Conservation (phyloP, 2,888 invertebrate genomes). For the Pollenia griseotomentosa region DNA sequence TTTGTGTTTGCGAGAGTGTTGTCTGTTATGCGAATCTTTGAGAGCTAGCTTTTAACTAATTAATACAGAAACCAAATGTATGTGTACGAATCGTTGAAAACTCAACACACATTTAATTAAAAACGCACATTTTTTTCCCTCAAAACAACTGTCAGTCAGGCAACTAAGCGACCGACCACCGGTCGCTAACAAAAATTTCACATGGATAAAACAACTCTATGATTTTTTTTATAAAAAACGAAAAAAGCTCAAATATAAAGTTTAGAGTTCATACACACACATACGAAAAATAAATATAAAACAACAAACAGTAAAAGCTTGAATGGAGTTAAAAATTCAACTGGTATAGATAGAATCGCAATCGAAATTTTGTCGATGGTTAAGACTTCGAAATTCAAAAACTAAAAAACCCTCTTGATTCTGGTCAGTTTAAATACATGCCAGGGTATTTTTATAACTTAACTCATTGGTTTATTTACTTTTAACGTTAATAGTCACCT, state of each 20-base stretch:
- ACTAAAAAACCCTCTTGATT: no score
- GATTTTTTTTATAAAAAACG: slow-evolving; percentile 18
- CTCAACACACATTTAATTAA: slow-evolving; percentile 66
- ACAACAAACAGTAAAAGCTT: slow-evolving; percentile 7
- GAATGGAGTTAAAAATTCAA: no score
- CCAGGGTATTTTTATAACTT: no score
- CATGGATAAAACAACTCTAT: slow-evolving; percentile 30
- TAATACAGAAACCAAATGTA: slow-evolving; percentile 58
- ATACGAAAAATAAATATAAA: background rate
- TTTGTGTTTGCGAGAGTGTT: background rate
- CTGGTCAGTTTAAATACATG: no score
- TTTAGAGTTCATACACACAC: slow-evolving; percentile 11
- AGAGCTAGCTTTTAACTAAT: slow-evolving; percentile 59
- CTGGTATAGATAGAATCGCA: no score
- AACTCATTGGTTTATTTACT: no score
- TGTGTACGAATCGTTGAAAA: slow-evolving; percentile 46
- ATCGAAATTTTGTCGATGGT: no score
- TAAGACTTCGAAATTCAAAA: no score
- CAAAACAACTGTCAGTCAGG: slow-evolving; percentile 17
- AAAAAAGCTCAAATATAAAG: slow-evolving; percentile 11
- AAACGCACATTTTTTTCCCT: slow-evolving; percentile 44
- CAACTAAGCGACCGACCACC: background rate
- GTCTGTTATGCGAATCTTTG: slow-evolving; percentile 40
- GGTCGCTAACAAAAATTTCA: slow-evolving; percentile 26
- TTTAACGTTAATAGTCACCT: background rate